Percentiles rank a stretch among this genome's conserved stretches.
Evolutionary conservation across 1,140 invertebrate species (phyloP).

Genomic region (Ips nitidus): DNA sequence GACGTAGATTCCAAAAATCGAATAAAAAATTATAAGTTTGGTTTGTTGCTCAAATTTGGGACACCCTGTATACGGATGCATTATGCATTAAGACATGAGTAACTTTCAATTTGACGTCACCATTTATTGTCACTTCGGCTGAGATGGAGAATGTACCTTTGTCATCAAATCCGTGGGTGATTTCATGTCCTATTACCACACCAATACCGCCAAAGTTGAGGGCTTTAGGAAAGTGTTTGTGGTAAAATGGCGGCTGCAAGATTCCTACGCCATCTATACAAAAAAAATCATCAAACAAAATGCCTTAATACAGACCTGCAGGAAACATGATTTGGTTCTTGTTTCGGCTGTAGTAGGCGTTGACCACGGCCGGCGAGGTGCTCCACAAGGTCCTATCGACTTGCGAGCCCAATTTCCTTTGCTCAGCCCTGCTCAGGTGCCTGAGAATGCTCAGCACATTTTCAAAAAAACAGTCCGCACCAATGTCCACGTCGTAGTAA

Average conservation of each 20-base stretch:
- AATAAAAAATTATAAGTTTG: too few relatives aligned
- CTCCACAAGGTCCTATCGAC: constrained; percentile 89
- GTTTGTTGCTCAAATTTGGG: too few relatives aligned
- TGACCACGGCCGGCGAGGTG: constrained; percentile 90
- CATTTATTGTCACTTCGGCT: constrained; percentile 3
- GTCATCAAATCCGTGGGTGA: constrained; percentile 70
- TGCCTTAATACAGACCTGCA: constrained; percentile 18
- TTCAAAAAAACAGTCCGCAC: constrained; percentile 82
- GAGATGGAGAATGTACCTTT: constrained; percentile 56
- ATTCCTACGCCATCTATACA: constrained; percentile 62
- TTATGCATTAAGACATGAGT: too few relatives aligned
- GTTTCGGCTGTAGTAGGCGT: constrained; percentile 94
- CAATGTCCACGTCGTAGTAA: constrained; percentile 74
- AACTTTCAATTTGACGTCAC: too few relatives aligned
- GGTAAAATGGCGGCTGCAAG: constrained; percentile 88
- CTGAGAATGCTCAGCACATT: constrained; percentile 79
- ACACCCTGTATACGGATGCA: too few relatives aligned
- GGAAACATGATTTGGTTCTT: constrained; percentile 84
- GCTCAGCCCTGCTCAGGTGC: constrained; percentile 70
- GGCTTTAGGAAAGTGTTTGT: constrained; percentile 74
- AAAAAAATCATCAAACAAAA: not conserved
- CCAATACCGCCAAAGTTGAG: constrained; percentile 80
- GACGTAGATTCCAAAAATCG: too few relatives aligned
- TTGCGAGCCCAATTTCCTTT: constrained; percentile 63
- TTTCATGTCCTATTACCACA: constrained; percentile 70